phyloP scores from a whole-genome alignment of 2,113 vertebrate species.

The Prochilodus magdalenae region DNA sequence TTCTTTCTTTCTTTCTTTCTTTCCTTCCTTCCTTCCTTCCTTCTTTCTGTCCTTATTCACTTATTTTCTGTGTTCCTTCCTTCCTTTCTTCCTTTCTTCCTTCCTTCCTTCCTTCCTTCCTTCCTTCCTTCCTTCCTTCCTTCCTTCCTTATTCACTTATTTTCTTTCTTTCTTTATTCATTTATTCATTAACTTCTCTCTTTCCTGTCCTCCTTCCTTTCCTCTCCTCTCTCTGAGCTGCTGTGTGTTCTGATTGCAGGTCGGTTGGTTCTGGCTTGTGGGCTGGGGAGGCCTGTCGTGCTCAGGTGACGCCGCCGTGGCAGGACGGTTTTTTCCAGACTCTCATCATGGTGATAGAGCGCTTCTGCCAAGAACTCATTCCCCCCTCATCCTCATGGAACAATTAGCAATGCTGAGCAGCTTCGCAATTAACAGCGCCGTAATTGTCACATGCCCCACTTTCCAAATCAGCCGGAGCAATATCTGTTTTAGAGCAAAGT shows the following conservation, averaged over 20 bases:
- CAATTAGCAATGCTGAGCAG: constrained; percentile 82
- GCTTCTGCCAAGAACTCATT: constrained; percentile 71
- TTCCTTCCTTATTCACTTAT: constrained; percentile 52
- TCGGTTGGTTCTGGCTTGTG: constrained; percentile 33
- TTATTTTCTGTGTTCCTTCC: no score
- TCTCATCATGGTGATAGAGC: constrained; percentile 64
- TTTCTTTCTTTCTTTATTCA: constrained; percentile 62
- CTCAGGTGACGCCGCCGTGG: constrained; percentile 38
- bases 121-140: background rate
- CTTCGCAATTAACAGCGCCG: constrained; percentile 80
- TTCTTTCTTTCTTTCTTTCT: no score
- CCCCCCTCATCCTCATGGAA: constrained; percentile 69
- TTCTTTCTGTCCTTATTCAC: no score
- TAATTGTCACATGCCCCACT: constrained; percentile 81
- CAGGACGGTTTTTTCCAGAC: background rate
- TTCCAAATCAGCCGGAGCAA: constrained; percentile 77
- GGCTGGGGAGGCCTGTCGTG: constrained; percentile 11
- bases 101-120: background rate
- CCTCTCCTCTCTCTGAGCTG: background rate
- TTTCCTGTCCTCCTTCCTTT: background rate
- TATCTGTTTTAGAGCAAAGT: constrained; percentile 81
- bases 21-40: no score
- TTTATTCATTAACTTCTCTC: constrained; percentile 60
- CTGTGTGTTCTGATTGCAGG: constrained; percentile 16
- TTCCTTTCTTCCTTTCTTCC: no score